Conservation (phyloP, 2,113 vertebrate species). For the Hassar affinis region DNA sequence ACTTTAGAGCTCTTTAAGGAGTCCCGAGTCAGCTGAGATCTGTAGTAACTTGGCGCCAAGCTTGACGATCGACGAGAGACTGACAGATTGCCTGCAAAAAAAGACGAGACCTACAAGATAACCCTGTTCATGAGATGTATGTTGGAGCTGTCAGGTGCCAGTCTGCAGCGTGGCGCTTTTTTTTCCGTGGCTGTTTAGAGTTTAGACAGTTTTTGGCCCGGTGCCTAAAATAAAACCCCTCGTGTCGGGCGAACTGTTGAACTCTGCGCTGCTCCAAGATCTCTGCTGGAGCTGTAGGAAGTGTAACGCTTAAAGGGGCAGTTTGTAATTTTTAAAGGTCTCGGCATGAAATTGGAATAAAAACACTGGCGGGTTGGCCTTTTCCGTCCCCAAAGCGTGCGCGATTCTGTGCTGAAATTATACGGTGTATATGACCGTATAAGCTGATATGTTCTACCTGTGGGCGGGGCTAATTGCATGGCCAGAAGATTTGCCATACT, state of each 20-base stretch:
- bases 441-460: too few species aligned
- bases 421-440: too few species aligned
- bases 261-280: background rate
- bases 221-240: background rate
- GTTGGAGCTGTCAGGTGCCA: conserved; percentile 23
- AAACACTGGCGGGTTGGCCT: background rate
- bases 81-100: conserved; percentile 44
- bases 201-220: conserved; percentile 4
- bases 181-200: background rate
- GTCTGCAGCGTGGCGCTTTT: conserved; percentile 5
- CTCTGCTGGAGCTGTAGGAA: conserved; percentile 13
- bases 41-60: conserved; percentile 11
- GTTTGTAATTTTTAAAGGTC: background rate
- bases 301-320: conserved; percentile 27
- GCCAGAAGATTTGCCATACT: background rate
- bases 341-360: background rate
- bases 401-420: background rate
- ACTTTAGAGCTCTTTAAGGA: conserved; percentile 57
- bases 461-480: background rate
- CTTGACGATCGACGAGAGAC: background rate
- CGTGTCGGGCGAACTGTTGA: conserved; percentile 20
- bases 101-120: conserved; percentile 25
- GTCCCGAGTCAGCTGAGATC: conserved; percentile 57
- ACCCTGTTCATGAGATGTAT: conserved; percentile 4
- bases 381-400: background rate